Conservation (phyloP, 2,113 vertebrate species). For the Macrotus californicus region DNA sequence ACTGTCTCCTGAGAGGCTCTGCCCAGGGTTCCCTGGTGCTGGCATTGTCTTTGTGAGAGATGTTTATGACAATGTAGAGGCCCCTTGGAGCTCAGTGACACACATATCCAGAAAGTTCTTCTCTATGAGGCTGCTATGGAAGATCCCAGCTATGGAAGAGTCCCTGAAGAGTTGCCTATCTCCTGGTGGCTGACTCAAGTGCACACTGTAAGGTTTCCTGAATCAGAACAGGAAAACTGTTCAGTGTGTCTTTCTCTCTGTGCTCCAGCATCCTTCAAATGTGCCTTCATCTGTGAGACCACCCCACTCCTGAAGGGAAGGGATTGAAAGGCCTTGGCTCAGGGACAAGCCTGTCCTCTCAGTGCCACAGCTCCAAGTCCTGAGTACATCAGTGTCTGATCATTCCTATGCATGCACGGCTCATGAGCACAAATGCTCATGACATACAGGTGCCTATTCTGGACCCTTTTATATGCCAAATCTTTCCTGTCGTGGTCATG, state of each 20-base stretch:
- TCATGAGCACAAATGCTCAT: constrained; percentile 18
- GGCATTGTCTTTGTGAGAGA: constrained; percentile 45
- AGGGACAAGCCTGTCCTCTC: constrained; percentile 48
- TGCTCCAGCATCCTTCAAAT: constrained; percentile 48
- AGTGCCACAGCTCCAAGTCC: neutral
- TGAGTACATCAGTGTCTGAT: accelerated
- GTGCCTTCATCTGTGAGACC: constrained; percentile 49
- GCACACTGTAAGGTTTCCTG: neutral
- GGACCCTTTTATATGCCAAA: neutral
- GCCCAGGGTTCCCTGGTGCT: neutral
- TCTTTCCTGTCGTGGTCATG: accelerated
- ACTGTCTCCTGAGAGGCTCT: constrained; percentile 27
- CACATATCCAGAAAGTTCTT: constrained; percentile 49
- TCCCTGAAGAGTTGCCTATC: constrained; percentile 37
- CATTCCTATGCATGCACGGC: neutral
- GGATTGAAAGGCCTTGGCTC: constrained; percentile 55
- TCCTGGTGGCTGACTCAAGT: constrained; percentile 43
- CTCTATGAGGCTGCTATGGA: constrained; percentile 32
- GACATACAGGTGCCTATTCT: too few species aligned
- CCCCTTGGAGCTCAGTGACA: constrained; percentile 31
- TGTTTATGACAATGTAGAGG: neutral
- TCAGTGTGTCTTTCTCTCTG: constrained; percentile 36
- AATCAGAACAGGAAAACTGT: constrained; percentile 59
- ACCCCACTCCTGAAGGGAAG: constrained; percentile 28
- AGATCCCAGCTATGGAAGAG: constrained; percentile 24